Base-by-base conservation (phyloP, 2,888 invertebrate genomes). In the Pterostichus madidus region DNA sequence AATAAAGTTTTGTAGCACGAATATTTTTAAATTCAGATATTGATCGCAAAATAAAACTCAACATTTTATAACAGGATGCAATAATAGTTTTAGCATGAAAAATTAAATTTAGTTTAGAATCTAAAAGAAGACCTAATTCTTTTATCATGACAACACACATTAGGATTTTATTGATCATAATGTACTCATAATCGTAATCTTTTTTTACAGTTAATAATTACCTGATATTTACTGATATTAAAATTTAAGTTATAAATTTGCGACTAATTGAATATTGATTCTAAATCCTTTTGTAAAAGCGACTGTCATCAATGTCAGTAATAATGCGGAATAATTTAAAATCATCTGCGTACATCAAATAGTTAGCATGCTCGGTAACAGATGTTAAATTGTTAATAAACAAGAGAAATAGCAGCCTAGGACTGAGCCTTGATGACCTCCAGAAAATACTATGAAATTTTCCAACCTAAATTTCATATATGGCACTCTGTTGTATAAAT, bases 231-330 rank as follows among this genome's bases (percentile, higher is more conserved):
- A 3, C 13, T 52, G 5, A 59, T 59, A 24, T 59, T 59, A 11
- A 59, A 24, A 24, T 59, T 59, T 59, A 17, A 59, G 17, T 64
- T 64, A n/a, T 11, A 35, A 64, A 52, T 52, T 11, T 13, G 1
- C n/a, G n/a, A 52, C 52, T n/a, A 52, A 52, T 13, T 52, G 52
- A 52, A 13, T 5, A 11, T 8, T n/a, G 52, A n/a, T 8, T 52
- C 5, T 11, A 52, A 52, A 13, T 11, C 0, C 10, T 52, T 52
- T 52, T 52, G 52, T 52, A 52, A 13, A 13, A 8, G 52, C 13
- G 5, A 7, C 52, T 5, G 13, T 6, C 49, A n/a, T 10, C 4
- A 3, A 13, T 49, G 49, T 49, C 49, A 49, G 10, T 49, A 6
- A n/a, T n/a, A n/a, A n/a, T n/a, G n/a, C n/a, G n/a, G n/a, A n/a